These are phyloP conservation scores for Buathra laborator DNA, from an alignment of 2,888 invertebrate species.

Conservation along the genomic window DNA sequence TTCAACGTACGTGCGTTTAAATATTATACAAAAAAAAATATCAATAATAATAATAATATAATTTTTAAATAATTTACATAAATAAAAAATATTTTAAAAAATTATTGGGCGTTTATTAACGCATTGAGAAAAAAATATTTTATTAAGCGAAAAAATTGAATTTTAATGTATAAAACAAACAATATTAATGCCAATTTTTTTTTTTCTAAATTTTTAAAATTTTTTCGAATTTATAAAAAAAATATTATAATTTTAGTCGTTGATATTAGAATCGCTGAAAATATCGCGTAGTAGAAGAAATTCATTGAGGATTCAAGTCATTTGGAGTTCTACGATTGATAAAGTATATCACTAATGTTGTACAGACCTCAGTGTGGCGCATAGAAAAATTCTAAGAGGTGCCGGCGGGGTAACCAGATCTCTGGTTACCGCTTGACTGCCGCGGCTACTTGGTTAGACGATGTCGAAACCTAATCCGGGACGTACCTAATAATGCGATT, in stretches of 20 bases:
- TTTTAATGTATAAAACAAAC: too few relatives aligned
- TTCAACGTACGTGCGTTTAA: not conserved
- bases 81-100: too few relatives aligned
- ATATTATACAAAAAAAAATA: constrained; percentile 8
- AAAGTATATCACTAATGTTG: constrained; percentile 21
- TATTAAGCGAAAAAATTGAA: too few relatives aligned
- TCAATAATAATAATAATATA: not conserved
- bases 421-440: constrained; percentile 31
- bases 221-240: too few relatives aligned
- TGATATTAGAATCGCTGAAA: not conserved
- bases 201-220: too few relatives aligned
- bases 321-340: constrained; percentile 16
- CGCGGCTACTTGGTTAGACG: constrained; percentile 16
- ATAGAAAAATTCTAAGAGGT: not conserved
- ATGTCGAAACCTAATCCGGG: constrained; percentile 65
- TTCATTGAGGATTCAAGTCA: constrained; percentile 3
- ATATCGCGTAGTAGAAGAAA: constrained; percentile 2
- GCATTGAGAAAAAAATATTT: too few relatives aligned
- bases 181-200: too few relatives aligned
- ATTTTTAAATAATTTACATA: too few relatives aligned
- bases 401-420: not conserved
- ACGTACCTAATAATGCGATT: constrained; percentile 70
- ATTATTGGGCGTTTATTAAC: too few relatives aligned
- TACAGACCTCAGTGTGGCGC: not conserved
- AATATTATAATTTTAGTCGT: too few relatives aligned